Conservation (phyloP, 2,797 vertebrate species). For the Odontamblyopus rebecca region DNA sequence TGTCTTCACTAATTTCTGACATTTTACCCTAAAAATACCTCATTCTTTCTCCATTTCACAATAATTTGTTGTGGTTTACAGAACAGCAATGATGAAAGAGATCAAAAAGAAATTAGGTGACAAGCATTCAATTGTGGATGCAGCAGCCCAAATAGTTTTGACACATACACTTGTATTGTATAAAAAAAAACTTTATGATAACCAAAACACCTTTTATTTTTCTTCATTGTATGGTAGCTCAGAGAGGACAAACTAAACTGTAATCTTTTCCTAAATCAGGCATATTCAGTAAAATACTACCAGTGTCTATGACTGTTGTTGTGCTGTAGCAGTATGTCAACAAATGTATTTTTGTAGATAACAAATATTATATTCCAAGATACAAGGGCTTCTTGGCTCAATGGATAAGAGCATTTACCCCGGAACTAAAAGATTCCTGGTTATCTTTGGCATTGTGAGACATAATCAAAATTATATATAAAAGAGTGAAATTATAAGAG, state of each 20-base stretch:
- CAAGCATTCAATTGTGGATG: conserved; percentile 32
- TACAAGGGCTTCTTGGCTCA: conserved; percentile 10
- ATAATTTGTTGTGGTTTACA: conserved; percentile 21
- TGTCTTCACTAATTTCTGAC: conserved; percentile 40
- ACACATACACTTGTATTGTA: conserved; percentile 10
- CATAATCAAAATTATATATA: not conserved
- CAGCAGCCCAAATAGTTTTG: conserved; percentile 18
- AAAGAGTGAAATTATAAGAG: not conserved
- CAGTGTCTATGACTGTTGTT: conserved; percentile 2
- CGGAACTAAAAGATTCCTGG: conserved; percentile 1
- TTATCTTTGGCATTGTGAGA: conserved; percentile 1
- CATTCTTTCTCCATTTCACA: conserved; percentile 33
- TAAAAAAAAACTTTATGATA: conserved; percentile 17
- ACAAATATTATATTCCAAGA: conserved; percentile 10
- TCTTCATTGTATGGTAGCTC: conserved; percentile 8
- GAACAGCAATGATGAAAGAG: conserved; percentile 21
- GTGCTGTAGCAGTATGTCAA: conserved; percentile 7
- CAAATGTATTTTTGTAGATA: conserved; percentile 12
- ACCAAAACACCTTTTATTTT: conserved; percentile 6
- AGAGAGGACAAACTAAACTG: conserved; percentile 8
- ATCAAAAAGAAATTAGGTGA: conserved; percentile 42
- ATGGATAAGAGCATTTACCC: not conserved
- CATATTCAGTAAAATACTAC: conserved; percentile 5
- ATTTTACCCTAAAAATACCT: conserved; percentile 34
- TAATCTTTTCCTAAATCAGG: not conserved